Evolutionary conservation across 2,113 vertebrate genomes (phyloP), one percentile per base, ranked within the genome.

Genomic region (Abramis brama): DNA sequence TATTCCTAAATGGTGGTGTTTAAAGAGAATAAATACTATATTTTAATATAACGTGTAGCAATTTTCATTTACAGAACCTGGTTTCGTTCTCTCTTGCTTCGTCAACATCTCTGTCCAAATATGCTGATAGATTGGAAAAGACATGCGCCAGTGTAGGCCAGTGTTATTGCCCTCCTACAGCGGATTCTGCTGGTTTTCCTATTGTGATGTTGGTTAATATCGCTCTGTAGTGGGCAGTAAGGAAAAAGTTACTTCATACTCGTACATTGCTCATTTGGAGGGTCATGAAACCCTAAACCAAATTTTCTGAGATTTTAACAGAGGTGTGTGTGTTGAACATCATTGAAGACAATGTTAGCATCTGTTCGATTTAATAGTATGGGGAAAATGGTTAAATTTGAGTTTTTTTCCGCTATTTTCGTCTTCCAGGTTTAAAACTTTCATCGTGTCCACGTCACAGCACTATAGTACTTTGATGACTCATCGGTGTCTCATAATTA

Each of bases 1-100:
- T 66, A 21, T 80, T 80, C 2, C 6, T 57, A 27, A 79, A 79
- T 60, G 50, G 9, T 57, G 27, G 19, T 57, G 74, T 52, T 36
- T 39, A 13, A 80, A 80, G 78, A 80, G 0, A 80, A 66, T 80
- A 80, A 80, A 80, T 27, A 13, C 1, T 47, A 47, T 80, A 30
- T 80, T 66, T 80, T 80, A 25, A 27, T 66, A 47, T 21, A 79
- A 60, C 11, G 21, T 79, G 19, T 13, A 36, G 43, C 2, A 47
- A 47, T 8, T 47, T 8, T 25, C 0, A 47, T 47, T 3, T 74
- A 43, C 4, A 47, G 23, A 15, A 17, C 21, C 70, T 25, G 13
- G 19, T 21, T 47, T 47, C 2, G 23, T 15, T 13, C 11, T n/a
- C 21, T n/a, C 30, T 39, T 21, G 27, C 27, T 66, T 6, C 43